Base-by-base conservation (phyloP, 2,797 vertebrate species). In the Momotus momota region DNA sequence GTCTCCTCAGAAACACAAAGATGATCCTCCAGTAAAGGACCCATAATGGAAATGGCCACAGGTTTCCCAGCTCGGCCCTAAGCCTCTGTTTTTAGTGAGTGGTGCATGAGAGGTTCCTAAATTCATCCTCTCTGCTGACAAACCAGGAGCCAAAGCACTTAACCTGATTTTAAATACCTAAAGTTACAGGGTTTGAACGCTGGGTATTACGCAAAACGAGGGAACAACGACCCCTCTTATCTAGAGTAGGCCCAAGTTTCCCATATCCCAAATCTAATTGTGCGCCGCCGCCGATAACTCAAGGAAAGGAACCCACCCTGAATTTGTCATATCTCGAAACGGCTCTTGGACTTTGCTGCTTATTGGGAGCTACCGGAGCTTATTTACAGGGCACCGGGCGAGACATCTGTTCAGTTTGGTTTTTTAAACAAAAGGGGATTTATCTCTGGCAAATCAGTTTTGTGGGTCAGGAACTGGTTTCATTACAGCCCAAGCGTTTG, bases 361-460 rank as follows among this genome's bases (percentile, higher is more conserved):
- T 18, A 7, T 65, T 79, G 55, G 31, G 54, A 96, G 78, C 79
- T 70, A 65, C 90, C 20, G 11, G 88, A 88, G 70, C 79, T 96
- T 95, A 93, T 96, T 96, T 91, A 95, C 95, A 88, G 79, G 81
- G 83, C 90, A 93, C 61, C 45, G 0, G 16, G 62, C n/a, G 60
- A 84, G 96, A 89, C 94, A 97, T 97, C 96, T 97, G 95, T 46
- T 96, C 70, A 2, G 54, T 81, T 75, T 96, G 96, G 95, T 90
- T 96, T 90, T 94, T 85, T 6, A 48, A 35, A 90, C 82, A 80
- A 33, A 77, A 86, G 52, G 62, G 93, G 91, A 95, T 95, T 96
- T 95, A 79, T 93, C 91, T 92, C 88, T 96, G 94, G 95, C 97
- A 95, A 89, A 81, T 25, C 70, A 23, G 81, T 70, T 94, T 61